phyloP scores from a whole-genome alignment of 1,140 invertebrate species.

The Saccostrea cuccullata region DNA sequence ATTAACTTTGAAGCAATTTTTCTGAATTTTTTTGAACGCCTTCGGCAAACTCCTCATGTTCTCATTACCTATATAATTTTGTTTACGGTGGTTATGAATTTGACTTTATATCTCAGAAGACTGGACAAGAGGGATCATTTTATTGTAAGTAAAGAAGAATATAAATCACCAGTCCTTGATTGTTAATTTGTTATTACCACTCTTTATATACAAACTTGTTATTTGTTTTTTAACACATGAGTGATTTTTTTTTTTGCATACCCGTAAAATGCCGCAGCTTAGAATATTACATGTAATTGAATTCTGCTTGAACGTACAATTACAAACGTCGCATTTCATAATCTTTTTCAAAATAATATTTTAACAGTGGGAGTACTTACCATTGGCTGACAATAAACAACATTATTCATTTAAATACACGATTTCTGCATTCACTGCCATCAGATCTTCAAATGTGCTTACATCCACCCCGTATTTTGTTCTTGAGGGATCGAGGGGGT shows the following conservation, averaged over 20 bases:
- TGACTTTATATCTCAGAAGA: conserved; percentile 31
- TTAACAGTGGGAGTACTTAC: conserved; percentile 39
- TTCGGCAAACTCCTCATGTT: conserved; percentile 41
- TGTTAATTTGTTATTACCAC: too few species aligned
- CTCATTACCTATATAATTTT: conserved; percentile 36
- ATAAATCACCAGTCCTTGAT: too few species aligned
- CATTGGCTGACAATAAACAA: conserved; percentile 41
- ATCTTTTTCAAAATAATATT: background rate
- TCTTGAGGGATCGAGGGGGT: background rate
- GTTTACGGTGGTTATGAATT: conserved; percentile 11
- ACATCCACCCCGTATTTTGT: conserved; percentile 35
- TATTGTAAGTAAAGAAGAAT: conserved; percentile 38
- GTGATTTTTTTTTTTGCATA: too few species aligned
- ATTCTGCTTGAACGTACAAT: too few species aligned
- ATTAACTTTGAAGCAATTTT: conserved; percentile 51
- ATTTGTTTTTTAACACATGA: too few species aligned
- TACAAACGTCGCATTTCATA: background rate
- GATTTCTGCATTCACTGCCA: conserved; percentile 36
- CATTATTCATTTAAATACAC: background rate
- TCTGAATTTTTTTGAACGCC: conserved; percentile 43
- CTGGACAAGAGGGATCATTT: conserved; percentile 43
- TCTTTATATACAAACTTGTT: too few species aligned
- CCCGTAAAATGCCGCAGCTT: too few species aligned
- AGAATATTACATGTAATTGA: too few species aligned
- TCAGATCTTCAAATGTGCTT: conserved; percentile 23